Percentiles rank a stretch among this genome's conserved stretches.
phyloP scores from a whole-genome alignment of 2,113 vertebrate species.

The Gymnogyps californianus region DNA sequence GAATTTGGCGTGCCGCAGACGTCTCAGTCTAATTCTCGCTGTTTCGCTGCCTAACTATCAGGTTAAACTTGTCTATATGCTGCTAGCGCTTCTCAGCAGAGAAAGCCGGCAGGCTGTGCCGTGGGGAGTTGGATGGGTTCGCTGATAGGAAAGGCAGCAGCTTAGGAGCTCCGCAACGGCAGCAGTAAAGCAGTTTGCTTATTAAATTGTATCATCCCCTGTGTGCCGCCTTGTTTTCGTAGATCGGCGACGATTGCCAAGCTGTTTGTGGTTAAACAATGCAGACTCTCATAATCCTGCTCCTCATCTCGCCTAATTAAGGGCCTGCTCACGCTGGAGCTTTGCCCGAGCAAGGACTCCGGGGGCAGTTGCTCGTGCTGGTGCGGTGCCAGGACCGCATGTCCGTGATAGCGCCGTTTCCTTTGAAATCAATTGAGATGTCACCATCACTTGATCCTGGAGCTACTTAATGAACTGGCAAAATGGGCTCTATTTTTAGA shows the following conservation, averaged over 20 bases:
- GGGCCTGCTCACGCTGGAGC: constrained; percentile 16
- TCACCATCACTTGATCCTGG: constrained; percentile 43
- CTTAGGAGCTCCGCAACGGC: background rate
- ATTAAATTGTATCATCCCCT: constrained; percentile 11
- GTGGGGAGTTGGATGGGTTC: accelerated
- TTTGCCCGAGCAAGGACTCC: background rate
- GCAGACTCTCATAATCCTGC: constrained; percentile 19
- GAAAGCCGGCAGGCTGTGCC: background rate
- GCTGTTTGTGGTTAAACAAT: constrained; percentile 30
- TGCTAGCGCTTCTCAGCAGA: accelerated
- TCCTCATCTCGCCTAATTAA: constrained; percentile 39
- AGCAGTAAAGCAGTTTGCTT: background rate
- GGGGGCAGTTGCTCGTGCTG: constrained; percentile 27
- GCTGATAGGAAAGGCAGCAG: background rate
- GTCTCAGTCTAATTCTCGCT: accelerated
- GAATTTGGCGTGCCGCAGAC: accelerated
- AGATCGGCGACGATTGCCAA: background rate
- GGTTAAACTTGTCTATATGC: background rate
- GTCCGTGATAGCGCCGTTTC: background rate
- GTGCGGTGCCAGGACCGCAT: background rate
- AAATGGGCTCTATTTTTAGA: constrained; percentile 59
- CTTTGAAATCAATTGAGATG: constrained; percentile 62
- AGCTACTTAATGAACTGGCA: constrained; percentile 57
- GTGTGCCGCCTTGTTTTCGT: background rate
- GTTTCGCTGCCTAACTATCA: background rate